Conservation (phyloP, 1,140 invertebrate species). For the Drosophila lacteicornis region DNA sequence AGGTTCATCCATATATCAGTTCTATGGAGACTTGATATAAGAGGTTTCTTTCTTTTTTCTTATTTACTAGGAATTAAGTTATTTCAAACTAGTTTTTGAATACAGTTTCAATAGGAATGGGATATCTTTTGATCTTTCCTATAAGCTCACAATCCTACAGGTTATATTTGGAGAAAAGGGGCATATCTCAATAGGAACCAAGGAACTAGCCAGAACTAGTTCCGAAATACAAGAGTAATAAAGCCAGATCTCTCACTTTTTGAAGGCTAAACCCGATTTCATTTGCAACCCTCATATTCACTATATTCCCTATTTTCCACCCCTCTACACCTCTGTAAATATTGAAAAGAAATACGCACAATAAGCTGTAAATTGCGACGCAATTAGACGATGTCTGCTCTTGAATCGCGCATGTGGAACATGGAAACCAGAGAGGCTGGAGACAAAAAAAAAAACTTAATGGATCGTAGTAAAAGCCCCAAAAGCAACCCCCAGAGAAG, state of each 20-base stretch:
- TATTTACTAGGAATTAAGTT: too few relatives aligned
- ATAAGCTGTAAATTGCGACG: constrained; percentile 46
- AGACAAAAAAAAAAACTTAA: constrained; percentile 14
- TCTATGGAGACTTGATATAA: too few relatives aligned
- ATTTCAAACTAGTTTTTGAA: not conserved
- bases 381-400: constrained; percentile 46
- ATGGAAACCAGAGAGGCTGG: constrained; percentile 5
- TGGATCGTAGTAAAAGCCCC: constrained; percentile 18
- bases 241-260: not conserved
- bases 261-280: not conserved
- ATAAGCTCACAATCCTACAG: not conserved
- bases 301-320: not conserved
- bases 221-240: not conserved
- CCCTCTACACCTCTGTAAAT: constrained; percentile 3
- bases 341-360: constrained; percentile 38
- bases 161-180: too few relatives aligned
- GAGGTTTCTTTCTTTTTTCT: not conserved
- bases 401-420: constrained; percentile 27
- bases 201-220: not conserved
- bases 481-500: constrained; percentile 35
- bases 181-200: not conserved
- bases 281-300: constrained; percentile 1
- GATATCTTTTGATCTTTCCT: not conserved
- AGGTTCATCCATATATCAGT: too few relatives aligned
- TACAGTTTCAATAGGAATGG: not conserved